A percentile compares a stretch with the other conserved stretches of the same genome.
Evolutionary conservation across 1,140 invertebrate species (phyloP).

Genomic region (Scaptomyza pallida): DNA sequence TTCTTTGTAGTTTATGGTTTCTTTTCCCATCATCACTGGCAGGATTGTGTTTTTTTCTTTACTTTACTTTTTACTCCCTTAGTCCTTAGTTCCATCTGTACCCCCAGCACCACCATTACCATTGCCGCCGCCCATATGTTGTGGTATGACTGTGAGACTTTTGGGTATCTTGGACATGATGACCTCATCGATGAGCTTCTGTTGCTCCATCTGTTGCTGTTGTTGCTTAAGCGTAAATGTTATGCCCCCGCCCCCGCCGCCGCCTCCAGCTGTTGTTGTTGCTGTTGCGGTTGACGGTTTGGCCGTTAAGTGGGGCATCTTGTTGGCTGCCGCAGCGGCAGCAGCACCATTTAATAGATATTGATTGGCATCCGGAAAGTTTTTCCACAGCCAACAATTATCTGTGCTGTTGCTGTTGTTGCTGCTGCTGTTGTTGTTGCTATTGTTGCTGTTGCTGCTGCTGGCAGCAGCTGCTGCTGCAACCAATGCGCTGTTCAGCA

Average conservation of each 20-base stretch:
- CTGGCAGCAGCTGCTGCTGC: conserved; percentile 18
- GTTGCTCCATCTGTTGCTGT: conserved; percentile 64
- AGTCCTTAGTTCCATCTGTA: conserved; percentile 28
- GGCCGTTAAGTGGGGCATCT: conserved; percentile 66
- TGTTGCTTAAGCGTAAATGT: conserved; percentile 56
- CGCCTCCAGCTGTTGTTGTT: conserved; percentile 9
- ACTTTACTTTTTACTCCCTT: conserved; percentile 5
- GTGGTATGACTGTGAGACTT: conserved; percentile 90
- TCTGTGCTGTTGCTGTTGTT: conserved; percentile 50
- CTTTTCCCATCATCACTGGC: conserved; percentile 33
- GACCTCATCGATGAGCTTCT: conserved; percentile 76
- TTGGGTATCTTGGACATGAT: conserved; percentile 90
- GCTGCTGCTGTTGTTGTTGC: conserved; percentile 14
- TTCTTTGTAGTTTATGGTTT: conserved; percentile 6
- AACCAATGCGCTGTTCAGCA: conserved; percentile 27
- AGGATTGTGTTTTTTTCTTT: conserved; percentile 22
- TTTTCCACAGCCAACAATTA: conserved; percentile 78
- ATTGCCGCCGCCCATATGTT: conserved; percentile 75
- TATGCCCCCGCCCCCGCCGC: conserved; percentile 16
- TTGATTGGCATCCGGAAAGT: conserved; percentile 75
- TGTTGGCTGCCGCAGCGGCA: conserved; percentile 23
- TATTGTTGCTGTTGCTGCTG: conserved; percentile 9
- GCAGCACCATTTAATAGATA: conserved; percentile 65
- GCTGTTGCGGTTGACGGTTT: conserved; percentile 62
- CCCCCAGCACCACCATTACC: conserved; percentile 1